Evolutionary conservation across 2,888 invertebrate genomes (phyloP).

Genomic region (Balanococcus diminutus): DNA sequence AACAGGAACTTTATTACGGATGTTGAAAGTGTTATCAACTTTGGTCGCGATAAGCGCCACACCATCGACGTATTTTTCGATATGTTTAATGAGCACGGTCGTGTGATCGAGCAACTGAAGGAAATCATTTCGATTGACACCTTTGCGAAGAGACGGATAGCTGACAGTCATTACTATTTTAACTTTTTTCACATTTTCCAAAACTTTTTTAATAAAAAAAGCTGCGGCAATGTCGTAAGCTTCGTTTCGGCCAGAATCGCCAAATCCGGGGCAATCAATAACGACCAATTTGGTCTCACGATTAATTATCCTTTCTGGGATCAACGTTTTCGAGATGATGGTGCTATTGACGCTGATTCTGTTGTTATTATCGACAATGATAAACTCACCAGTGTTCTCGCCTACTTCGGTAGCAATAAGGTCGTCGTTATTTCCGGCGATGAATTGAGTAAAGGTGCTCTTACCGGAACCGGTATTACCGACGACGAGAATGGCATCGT

Average conservation of each 20-base stretch:
- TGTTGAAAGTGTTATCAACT: not conserved
- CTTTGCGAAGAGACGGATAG: slow-evolving; percentile 58
- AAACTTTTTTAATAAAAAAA: slow-evolving; percentile 60
- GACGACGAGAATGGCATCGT: not conserved
- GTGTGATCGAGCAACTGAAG: slow-evolving; percentile 49
- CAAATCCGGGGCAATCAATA: not conserved
- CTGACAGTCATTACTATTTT: slow-evolving; percentile 58
- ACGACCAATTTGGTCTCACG: slow-evolving; percentile 57
- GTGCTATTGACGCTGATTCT: not conserved
- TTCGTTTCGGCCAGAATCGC: not conserved
- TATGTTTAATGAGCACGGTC: slow-evolving; percentile 7
- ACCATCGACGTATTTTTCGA: not conserved
- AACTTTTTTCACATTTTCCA: slow-evolving; percentile 58
- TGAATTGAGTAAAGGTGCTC: not conserved
- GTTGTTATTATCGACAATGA: not conserved
- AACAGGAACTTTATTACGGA: not conserved
- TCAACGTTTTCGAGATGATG: slow-evolving; percentile 8
- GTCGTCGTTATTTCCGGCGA: not conserved
- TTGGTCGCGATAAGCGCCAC: not conserved
- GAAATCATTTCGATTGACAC: slow-evolving; percentile 55
- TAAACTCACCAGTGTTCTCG: slow-evolving; percentile 38
- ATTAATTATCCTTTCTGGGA: slow-evolving; percentile 49
- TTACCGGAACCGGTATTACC: not conserved
- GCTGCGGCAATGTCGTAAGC: slow-evolving; percentile 59
- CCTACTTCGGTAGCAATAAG: not conserved